These are phyloP conservation scores for Pentalonia nigronervosa DNA, from an alignment of 1,140 invertebrate species.

Conservation along the genomic window DNA sequence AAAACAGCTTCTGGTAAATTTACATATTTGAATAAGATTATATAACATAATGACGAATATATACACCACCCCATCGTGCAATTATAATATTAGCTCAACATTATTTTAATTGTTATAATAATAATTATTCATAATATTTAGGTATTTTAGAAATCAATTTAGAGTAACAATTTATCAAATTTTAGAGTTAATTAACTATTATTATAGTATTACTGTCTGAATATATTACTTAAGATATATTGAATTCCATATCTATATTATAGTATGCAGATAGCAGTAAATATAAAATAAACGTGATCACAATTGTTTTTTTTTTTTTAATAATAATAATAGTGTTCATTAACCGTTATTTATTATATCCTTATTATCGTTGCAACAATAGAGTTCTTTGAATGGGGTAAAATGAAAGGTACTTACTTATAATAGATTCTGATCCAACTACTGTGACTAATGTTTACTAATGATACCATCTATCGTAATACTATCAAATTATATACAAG, in stretches of 20 bases:
- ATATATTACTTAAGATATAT: not conserved
- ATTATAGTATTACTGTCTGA: not conserved
- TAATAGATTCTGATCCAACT: not conserved
- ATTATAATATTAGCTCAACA: no score
- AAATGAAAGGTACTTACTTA: not conserved
- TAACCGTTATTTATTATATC: not conserved
- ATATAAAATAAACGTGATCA: no score
- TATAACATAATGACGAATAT: no score
- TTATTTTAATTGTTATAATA: no score
- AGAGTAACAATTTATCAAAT: not conserved
- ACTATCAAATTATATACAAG: constrained; percentile 6
- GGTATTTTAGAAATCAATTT: not conserved
- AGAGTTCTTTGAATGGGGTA: not conserved
- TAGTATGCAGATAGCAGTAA: no score
- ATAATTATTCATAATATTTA: not conserved
- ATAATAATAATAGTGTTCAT: not conserved
- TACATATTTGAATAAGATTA: no score
- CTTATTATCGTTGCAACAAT: not conserved
- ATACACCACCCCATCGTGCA: no score
- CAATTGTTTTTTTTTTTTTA: no score
- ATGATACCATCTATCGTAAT: not conserved
- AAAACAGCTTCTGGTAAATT: no score
- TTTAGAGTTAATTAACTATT: not conserved
- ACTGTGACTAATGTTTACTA: no score
- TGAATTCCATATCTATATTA: no score